Evolutionary conservation across 2,888 invertebrate genomes (phyloP).

Genomic region (Calameuta filiformis): DNA sequence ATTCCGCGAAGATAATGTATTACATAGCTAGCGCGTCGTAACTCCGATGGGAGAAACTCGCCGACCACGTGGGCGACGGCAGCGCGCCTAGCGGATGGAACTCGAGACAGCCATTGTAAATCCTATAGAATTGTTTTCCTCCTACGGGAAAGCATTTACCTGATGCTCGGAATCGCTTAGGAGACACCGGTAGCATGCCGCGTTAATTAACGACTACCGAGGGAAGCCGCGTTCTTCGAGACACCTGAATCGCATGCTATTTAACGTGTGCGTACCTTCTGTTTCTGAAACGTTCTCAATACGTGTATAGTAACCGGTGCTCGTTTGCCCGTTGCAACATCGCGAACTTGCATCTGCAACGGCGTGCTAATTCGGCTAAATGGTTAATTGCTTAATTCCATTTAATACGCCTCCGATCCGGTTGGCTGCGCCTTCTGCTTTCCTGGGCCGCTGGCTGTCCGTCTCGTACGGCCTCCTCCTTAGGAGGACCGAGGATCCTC

Average conservation of each 20-base stretch:
- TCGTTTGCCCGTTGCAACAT: not conserved
- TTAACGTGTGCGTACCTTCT: not conserved
- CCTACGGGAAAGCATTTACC: not conserved
- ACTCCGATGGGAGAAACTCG: not conserved
- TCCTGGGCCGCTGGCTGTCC: slow-evolving; percentile 16
- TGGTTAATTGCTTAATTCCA: slow-evolving; percentile 63
- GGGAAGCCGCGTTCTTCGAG: not conserved
- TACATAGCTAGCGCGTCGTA: slow-evolving; percentile 27
- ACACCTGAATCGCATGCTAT: not conserved
- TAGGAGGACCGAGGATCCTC: not conserved
- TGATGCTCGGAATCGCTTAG: not conserved
- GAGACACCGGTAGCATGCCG: not conserved
- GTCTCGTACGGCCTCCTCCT: slow-evolving; percentile 9
- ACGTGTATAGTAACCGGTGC: not conserved
- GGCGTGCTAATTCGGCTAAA: slow-evolving; percentile 61
- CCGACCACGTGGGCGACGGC: not conserved
- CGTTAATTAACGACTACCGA: not conserved
- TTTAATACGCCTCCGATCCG: slow-evolving; percentile 55
- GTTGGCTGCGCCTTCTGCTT: slow-evolving; percentile 31
- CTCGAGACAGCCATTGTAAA: not conserved
- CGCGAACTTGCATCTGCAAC: slow-evolving; percentile 30
- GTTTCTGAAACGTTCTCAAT: not conserved
- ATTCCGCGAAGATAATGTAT: slow-evolving; percentile 51
- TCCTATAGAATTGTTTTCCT: not conserved
- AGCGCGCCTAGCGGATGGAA: not conserved